Evolutionary conservation across 2,797 vertebrate species (phyloP), one percentile per base, ranked within the genome.

Genomic region (Bovichtus variegatus): DNA sequence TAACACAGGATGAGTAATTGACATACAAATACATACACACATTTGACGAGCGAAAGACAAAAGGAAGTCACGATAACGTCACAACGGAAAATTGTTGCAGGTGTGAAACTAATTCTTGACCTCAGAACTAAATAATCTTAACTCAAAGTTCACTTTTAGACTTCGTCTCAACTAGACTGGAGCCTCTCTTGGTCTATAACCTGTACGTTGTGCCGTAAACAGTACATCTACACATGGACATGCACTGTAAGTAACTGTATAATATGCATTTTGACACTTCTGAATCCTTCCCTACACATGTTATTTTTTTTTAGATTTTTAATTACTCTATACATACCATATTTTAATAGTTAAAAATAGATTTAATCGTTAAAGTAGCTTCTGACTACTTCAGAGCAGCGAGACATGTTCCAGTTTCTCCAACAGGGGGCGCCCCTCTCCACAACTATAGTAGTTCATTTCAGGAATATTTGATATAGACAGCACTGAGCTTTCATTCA

Each of bases 381-480:
- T n/a, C 8, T n/a, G 16, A 21, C 18, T 2, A 5, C 46, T 44
- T 23, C 38, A 23, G 31, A 31, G 21, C 19, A 54, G 46, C 53
- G 9, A 40, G 8, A 57, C n/a, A 47, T 68, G 12, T 23, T n/a
- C 1, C 12, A 0, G 9, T 44, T 76, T 5, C 8, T 67, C 90
- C 93, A 94, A 2, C 79, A 92, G 94, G 76, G 81, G 91, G 91
- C 86, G 50, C 27, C 43, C 5, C 84, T 65, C 25, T 12, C 72
- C 54, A 84, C 57, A 25, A 16, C 21, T 25, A 44, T 6, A 40
- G 2, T 0, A 3, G 8, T 0, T 41, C 0, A 10, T 10, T 2
- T 23, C 9, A n/a, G 25, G 49, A 58, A 2, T 25, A n/a, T 44
- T 7, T 36, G 1, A 63, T 31, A 7, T 40, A 9, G 5, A 51